Evolutionary conservation across 1,140 invertebrate species (phyloP).

Genomic region (Bactericera cockerelli): DNA sequence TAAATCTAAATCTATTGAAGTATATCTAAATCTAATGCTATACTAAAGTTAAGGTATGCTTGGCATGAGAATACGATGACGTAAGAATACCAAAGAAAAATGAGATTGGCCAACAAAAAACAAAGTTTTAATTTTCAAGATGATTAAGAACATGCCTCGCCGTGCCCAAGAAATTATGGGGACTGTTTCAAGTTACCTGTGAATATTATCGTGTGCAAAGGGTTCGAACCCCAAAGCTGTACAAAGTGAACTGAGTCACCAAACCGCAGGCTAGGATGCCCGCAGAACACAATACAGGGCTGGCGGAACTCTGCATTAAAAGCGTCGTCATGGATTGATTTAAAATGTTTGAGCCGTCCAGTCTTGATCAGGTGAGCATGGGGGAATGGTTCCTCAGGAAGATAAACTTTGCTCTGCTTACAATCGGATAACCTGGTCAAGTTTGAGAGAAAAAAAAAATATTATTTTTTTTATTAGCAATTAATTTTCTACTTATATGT

Average conservation of each 20-base stretch:
- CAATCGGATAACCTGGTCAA: conserved; percentile 48
- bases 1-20: too few species aligned
- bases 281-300: conserved; percentile 94
- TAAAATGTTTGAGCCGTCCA: conserved; percentile 72
- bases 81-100: too few species aligned
- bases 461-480: too few species aligned
- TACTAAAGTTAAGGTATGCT: too few species aligned
- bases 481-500: too few species aligned
- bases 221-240: conserved; percentile 81
- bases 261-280: conserved; percentile 90
- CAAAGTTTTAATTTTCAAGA: too few species aligned
- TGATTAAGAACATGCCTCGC: too few species aligned
- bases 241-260: conserved; percentile 94
- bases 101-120: too few species aligned
- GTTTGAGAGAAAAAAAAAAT: too few species aligned
- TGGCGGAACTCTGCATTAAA: conserved; percentile 66
- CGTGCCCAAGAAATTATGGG: too few species aligned
- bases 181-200: conserved; percentile 63
- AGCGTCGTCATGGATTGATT: conserved; percentile 69
- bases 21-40: too few species aligned
- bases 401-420: conserved; percentile 78
- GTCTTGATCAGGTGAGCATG: conserved; percentile 76
- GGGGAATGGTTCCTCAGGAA: conserved; percentile 92
- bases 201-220: conserved; percentile 82
- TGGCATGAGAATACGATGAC: too few species aligned